Evolutionary conservation across 2,797 vertebrate genomes (phyloP).

Genomic region (Gymnoscopelus microlampas): DNA sequence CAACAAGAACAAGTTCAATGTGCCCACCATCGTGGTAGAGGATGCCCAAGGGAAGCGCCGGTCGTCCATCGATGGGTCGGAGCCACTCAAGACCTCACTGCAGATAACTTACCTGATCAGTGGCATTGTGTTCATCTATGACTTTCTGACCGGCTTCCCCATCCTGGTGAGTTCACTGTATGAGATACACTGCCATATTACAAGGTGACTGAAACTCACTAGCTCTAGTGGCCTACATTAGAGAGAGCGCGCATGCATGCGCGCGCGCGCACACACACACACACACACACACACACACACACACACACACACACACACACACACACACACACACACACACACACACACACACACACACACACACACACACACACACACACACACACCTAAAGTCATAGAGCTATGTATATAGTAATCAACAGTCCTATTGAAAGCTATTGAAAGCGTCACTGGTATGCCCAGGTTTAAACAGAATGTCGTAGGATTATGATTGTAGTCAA

Average conservation of each 20-base stretch:
- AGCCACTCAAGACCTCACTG: constrained; percentile 90
- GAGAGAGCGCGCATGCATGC: too few relatives aligned
- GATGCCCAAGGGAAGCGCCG: constrained; percentile 93
- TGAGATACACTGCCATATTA: neutral
- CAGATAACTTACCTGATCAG: constrained; percentile 94
- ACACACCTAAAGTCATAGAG: too few relatives aligned
- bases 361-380: too few relatives aligned
- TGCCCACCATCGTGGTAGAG: constrained; percentile 94
- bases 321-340: neutral
- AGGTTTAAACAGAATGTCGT: neutral
- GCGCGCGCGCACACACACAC: too few relatives aligned
- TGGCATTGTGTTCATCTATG: constrained; percentile 91
- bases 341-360: too few relatives aligned
- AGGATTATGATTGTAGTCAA: neutral
- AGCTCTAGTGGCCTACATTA: too few relatives aligned
- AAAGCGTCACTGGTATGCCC: neutral
- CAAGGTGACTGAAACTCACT: neutral
- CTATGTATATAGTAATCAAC: too few relatives aligned
- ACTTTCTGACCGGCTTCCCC: constrained; percentile 92
- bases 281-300: neutral
- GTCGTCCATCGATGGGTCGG: constrained; percentile 92
- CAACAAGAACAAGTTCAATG: constrained; percentile 88
- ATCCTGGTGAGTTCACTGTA: constrained; percentile 86
- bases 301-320: neutral
- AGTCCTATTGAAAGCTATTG: too few relatives aligned